These are phyloP conservation scores for Autographa gamma DNA, from an alignment of 2,888 invertebrate genomes.

Conservation along the genomic window DNA sequence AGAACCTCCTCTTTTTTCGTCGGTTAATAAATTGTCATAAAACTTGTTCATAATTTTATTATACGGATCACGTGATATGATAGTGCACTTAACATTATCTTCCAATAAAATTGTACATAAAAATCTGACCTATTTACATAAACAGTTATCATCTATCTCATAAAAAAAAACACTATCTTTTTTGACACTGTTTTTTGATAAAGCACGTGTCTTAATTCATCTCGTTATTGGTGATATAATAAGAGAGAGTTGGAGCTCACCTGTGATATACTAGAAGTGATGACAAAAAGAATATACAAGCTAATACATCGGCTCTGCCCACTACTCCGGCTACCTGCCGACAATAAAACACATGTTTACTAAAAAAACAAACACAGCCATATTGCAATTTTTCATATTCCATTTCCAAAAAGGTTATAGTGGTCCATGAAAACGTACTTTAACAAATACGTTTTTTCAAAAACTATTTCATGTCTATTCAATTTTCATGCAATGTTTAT, in stretches of 20 bases:
- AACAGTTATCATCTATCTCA: too few species aligned
- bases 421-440: background rate
- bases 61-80: background rate
- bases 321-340: constrained; percentile 95
- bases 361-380: constrained; percentile 9
- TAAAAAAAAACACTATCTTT: too few species aligned
- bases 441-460: too few species aligned
- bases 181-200: too few species aligned
- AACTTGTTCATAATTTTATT: background rate
- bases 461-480: too few species aligned
- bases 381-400: background rate
- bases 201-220: too few species aligned
- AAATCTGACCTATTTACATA: too few species aligned
- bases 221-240: too few species aligned
- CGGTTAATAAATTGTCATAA: constrained; percentile 4
- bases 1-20: too few species aligned
- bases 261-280: constrained; percentile 94
- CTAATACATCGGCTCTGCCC: constrained; percentile 95
- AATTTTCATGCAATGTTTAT: too few species aligned
- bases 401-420: background rate
- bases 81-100: background rate
- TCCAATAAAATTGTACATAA: background rate
- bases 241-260: constrained; percentile 84
- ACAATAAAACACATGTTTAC: constrained; percentile 41
- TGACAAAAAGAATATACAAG: constrained; percentile 94